Base-by-base conservation (phyloP, 2,888 invertebrate genomes). In the Dasysyrphus tricinctus region DNA sequence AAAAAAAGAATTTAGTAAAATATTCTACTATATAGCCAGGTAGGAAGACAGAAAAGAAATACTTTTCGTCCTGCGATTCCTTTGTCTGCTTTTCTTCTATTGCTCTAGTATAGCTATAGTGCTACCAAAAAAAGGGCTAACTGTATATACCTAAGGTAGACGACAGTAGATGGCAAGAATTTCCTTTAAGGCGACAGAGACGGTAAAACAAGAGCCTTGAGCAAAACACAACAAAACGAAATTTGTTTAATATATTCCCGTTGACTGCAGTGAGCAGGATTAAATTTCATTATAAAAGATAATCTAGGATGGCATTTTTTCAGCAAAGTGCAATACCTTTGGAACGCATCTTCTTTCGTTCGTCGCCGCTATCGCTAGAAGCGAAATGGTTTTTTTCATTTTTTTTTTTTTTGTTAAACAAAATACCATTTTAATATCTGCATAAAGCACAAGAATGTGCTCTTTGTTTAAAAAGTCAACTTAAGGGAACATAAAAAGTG, bases 281-380 rank as follows among this genome's bases (percentile, higher is more conserved):
- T 83, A 83, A 79, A 79, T 83, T 79, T 79, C 70, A 70, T 79
- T 84, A 79, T 80, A 56, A 72, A 59, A 54, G 54, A 81, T 81
- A 76, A 76, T 76, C 76, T 76, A 42, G 70, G 63, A 57, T 72
- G 65, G 75, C 57, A 57, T 78, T 74, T 63, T 83, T 32, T 61
- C 8, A 14, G 8, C 11, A 4, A 37, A 44, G 72, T 57, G 56
- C 56, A 47, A 54, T 72, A 75, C 80, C 75, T 79, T 75, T 63
- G 34, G 61, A 63, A 74, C 39, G 49, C 39, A 54, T 54, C 29
- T 29, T 42, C 16, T 14, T 14, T 61, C 4, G 24, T 24, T 39
- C 42, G 24, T 9, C 24, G 24, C 24, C 7, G 24, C 24, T 24
- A 16, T 42, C 3, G 63, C 77, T 44, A 5, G 19, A 44, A 59